Evolutionary conservation across 2,888 invertebrate genomes (phyloP).

Genomic region (Torymus tubicola): DNA sequence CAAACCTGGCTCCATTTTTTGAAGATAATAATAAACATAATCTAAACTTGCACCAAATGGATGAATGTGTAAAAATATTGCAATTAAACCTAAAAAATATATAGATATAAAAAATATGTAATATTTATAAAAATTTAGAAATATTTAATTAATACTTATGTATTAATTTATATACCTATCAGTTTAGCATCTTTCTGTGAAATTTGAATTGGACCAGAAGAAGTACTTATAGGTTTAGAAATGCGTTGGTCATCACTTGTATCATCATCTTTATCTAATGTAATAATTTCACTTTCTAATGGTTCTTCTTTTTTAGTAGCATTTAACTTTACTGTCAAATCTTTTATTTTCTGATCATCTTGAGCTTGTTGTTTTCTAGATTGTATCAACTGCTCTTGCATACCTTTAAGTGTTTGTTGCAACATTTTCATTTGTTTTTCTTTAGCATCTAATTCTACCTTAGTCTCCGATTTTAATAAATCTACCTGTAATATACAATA

Average conservation of each 20-base stretch:
- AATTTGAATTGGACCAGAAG: conserved; percentile 71
- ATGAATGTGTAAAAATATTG: conserved; percentile 94
- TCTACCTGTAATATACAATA: conserved; percentile 79
- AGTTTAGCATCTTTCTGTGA: conserved; percentile 84
- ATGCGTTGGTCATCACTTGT: conserved; percentile 71
- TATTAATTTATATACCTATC: conserved; percentile 79
- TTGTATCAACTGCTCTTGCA: conserved; percentile 81
- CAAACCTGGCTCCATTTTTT: conserved; percentile 85
- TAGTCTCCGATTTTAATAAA: conserved; percentile 88
- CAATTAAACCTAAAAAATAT: conserved; percentile 81
- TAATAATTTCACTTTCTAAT: conserved; percentile 76
- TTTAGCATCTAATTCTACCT: conserved; percentile 87
- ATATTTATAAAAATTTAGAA: conserved; percentile 1
- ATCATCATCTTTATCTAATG: conserved; percentile 76
- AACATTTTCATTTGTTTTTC: conserved; percentile 89
- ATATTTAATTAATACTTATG: conserved; percentile 8
- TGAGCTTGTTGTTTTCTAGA: conserved; percentile 78
- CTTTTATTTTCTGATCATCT: conserved; percentile 79
- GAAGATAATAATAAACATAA: conserved; percentile 93
- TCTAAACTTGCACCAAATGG: conserved; percentile 94
- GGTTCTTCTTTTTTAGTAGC: conserved; percentile 73
- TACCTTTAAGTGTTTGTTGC: conserved; percentile 81
- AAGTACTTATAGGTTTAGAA: conserved; percentile 67
- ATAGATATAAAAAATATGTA: conserved; percentile 35
- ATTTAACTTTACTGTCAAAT: conserved; percentile 76